Conservation (phyloP, 1,140 invertebrate species). For the Trichogramma pretiosum region DNA sequence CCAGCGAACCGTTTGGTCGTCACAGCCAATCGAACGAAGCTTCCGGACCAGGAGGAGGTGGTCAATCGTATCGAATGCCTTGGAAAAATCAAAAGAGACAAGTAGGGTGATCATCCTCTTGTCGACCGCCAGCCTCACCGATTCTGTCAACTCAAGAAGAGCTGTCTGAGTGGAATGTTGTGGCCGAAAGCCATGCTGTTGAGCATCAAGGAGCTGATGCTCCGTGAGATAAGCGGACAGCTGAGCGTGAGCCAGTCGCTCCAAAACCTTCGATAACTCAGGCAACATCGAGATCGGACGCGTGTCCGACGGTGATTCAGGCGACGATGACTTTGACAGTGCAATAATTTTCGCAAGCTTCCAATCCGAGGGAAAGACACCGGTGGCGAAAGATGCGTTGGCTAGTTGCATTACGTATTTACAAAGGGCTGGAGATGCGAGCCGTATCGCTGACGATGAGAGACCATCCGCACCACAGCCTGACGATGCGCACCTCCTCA, state of each 20-base stretch:
- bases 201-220: neutral
- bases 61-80: slow-evolving; percentile 24
- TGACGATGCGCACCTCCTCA: too few species aligned
- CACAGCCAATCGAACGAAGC: neutral
- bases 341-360: neutral
- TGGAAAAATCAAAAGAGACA: slow-evolving; percentile 30
- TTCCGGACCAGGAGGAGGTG: neutral
- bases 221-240: neutral
- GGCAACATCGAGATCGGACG: slow-evolving; percentile 8
- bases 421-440: neutral
- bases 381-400: neutral
- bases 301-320: neutral
- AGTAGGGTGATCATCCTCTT: slow-evolving; percentile 23
- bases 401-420: neutral
- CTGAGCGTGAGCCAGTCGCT: too few species aligned
- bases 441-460: neutral
- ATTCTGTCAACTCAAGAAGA: slow-evolving; percentile 25
- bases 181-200: slow-evolving; percentile 27
- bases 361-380: neutral
- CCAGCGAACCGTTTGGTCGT: neutral
- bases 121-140: slow-evolving; percentile 26
- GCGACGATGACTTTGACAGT: too few species aligned
- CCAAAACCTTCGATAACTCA: slow-evolving; percentile 2
- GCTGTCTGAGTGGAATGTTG: slow-evolving; percentile 25
- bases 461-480: neutral